Evolutionary conservation across 2,797 vertebrate species (phyloP), one percentile per base, ranked within the genome.

Genomic region (Fistularia commersonii): DNA sequence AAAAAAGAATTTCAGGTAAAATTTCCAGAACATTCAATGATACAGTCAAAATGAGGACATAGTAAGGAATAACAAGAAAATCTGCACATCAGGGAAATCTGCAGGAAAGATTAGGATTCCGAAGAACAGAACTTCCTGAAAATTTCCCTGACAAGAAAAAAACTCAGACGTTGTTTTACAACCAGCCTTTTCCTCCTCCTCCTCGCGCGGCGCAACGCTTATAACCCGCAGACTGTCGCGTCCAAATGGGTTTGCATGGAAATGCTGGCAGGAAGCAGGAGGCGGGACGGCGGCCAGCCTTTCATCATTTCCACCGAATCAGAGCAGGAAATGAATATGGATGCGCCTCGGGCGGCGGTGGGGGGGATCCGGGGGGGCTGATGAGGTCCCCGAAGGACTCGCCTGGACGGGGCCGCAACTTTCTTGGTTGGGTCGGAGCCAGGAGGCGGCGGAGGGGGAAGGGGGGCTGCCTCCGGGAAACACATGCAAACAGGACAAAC

Each of bases 311-410:
- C 72, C 72, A 81, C 87, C 85, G 88, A 91, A 91, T 91, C 89
- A 89, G 90, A 86, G 74, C 79, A 90, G 90, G 89, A 92, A 92
- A 91, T 91, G 85, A 92, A 90, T 90, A 90, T 89, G 87, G 87
- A 91, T 90, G 87, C 89, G 89, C 88, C 81, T 77, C 78, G 88
- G 90, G 84, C 51, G 80, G 69, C 79, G 82, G 84, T 86, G 84
- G 85, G 34, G 46, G 87, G 85, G 86, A 87, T 89, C 87, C 81
- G 74, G 78, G 74, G 72, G 80, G 87, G 77, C 84, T 92, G 87
- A 89, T 91, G 89, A 90, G 90, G 83, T 91, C 90, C 89, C 89
- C 77, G 52, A 91, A 90, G 89, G 83, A 89, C 79, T 82, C 64
- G 85, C 87, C 88, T 90, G 89, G 88, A 91, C 87, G 89, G 79